A percentile compares a stretch with the other conserved stretches of the same genome.
phyloP scores from a whole-genome alignment of 2,888 invertebrate species.

The Empis livida region DNA sequence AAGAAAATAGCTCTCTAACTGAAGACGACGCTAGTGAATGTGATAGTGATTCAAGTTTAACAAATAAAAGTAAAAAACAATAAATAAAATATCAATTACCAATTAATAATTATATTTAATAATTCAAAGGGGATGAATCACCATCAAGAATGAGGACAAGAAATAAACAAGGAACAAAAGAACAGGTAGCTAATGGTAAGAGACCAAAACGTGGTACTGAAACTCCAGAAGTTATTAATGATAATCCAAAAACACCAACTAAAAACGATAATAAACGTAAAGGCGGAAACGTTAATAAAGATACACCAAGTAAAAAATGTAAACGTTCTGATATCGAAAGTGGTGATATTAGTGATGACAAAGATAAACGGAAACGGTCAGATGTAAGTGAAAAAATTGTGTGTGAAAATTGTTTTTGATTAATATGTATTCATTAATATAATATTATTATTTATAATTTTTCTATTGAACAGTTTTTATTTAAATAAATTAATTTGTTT shows the following conservation, averaged over 20 bases:
- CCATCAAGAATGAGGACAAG: constrained; percentile 83
- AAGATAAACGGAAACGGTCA: constrained; percentile 41
- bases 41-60: constrained; percentile 85
- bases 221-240: constrained; percentile 38
- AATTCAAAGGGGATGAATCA: constrained; percentile 47
- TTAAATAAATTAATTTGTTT: too few species aligned
- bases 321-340: constrained; percentile 39
- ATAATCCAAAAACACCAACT: constrained; percentile 38
- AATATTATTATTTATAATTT: too few species aligned
- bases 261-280: constrained; percentile 35
- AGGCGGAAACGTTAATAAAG: constrained; percentile 35
- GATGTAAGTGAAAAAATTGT: constrained; percentile 24
- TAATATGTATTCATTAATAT: too few species aligned
- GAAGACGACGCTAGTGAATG: constrained; percentile 90
- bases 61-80: constrained; percentile 39
- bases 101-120: background rate
- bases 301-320: constrained; percentile 41
- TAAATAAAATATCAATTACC: background rate
- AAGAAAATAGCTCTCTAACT: constrained; percentile 67
- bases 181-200: constrained; percentile 40
- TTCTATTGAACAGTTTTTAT: too few species aligned
- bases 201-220: constrained; percentile 49
- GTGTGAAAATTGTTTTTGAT: too few species aligned
- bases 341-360: constrained; percentile 35
- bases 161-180: constrained; percentile 61